phyloP scores from a whole-genome alignment of 2,113 vertebrate genomes.

The Natator depressus region DNA sequence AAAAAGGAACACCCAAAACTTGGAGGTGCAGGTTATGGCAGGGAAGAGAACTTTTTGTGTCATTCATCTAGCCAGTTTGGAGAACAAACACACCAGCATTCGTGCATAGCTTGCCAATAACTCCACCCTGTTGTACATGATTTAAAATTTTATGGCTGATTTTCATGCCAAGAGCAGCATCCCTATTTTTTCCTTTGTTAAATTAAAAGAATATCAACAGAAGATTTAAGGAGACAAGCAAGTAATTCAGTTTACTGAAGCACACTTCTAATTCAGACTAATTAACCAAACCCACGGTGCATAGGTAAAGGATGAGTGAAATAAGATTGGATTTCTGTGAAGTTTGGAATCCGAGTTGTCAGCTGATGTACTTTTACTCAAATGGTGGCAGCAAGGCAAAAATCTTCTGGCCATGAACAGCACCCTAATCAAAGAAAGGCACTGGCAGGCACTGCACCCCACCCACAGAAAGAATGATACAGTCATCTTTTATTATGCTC shows the following conservation, averaged over 20 bases:
- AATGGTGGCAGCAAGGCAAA: background rate
- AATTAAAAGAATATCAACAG: slow-evolving; percentile 67
- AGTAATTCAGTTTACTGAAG: slow-evolving; percentile 47
- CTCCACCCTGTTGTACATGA: slow-evolving; percentile 32
- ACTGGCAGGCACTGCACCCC: background rate
- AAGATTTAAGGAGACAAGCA: slow-evolving; percentile 50
- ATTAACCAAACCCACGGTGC: slow-evolving; percentile 21
- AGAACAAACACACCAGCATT: slow-evolving; percentile 37
- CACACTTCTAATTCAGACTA: slow-evolving; percentile 18
- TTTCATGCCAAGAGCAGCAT: slow-evolving; percentile 64
- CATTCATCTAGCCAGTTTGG: slow-evolving; percentile 62
- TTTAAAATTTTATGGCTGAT: slow-evolving; percentile 63
- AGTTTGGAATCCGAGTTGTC: background rate
- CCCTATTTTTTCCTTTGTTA: slow-evolving; percentile 55
- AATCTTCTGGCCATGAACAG: background rate
- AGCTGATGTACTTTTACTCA: background rate
- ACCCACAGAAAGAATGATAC: background rate
- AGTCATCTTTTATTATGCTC: background rate
- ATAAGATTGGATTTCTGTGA: background rate
- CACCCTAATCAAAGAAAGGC: background rate
- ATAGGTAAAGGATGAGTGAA: background rate
- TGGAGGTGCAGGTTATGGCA: slow-evolving; percentile 15
- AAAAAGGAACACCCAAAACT: background rate
- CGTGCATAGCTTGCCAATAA: slow-evolving; percentile 22
- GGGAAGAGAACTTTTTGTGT: slow-evolving; percentile 37